These are phyloP conservation scores for Orthosia gracilis DNA, from an alignment of 2,888 invertebrate genomes.

Conservation along the genomic window DNA sequence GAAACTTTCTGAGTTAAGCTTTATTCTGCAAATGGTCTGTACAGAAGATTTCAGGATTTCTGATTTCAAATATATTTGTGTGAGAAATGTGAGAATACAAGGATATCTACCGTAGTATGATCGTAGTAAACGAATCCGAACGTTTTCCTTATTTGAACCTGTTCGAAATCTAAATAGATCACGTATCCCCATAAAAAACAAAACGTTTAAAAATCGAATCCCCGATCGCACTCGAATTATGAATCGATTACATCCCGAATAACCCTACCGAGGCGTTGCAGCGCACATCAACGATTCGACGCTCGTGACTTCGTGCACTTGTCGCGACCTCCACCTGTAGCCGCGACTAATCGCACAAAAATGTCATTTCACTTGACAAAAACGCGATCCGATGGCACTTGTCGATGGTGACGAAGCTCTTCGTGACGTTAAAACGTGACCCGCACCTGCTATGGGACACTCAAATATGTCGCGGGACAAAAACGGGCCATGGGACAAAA, in stretches of 20 bases:
- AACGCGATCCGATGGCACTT: slow-evolving; percentile 71
- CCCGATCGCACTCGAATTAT: slow-evolving; percentile 53
- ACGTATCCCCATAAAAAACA: slow-evolving; percentile 35
- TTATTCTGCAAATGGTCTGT: neutral
- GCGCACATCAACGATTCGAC: slow-evolving; percentile 61
- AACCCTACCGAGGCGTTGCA: slow-evolving; percentile 55
- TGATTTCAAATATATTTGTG: neutral
- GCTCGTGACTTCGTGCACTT: slow-evolving; percentile 77
- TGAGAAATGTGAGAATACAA: neutral
- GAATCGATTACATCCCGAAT: slow-evolving; percentile 56
- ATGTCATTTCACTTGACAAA: slow-evolving; percentile 75
- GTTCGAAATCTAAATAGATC: slow-evolving; percentile 18
- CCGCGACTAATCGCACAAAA: slow-evolving; percentile 81
- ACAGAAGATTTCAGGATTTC: neutral
- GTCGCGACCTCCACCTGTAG: slow-evolving; percentile 84
- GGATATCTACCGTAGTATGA: neutral
- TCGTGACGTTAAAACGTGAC: slow-evolving; percentile 75
- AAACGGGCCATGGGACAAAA: slow-evolving; percentile 66
- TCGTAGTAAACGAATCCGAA: neutral
- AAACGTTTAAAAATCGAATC: slow-evolving; percentile 40
- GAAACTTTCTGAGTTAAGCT: neutral
- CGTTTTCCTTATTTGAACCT: slow-evolving; percentile 1
- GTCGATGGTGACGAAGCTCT: slow-evolving; percentile 70
- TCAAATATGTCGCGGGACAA: slow-evolving; percentile 73
- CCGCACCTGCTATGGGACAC: slow-evolving; percentile 75